A percentile compares a stretch with the other conserved stretches of the same genome.
Evolutionary conservation across 1,140 invertebrate species (phyloP).

Genomic region (Aphaenogaster rudis): DNA sequence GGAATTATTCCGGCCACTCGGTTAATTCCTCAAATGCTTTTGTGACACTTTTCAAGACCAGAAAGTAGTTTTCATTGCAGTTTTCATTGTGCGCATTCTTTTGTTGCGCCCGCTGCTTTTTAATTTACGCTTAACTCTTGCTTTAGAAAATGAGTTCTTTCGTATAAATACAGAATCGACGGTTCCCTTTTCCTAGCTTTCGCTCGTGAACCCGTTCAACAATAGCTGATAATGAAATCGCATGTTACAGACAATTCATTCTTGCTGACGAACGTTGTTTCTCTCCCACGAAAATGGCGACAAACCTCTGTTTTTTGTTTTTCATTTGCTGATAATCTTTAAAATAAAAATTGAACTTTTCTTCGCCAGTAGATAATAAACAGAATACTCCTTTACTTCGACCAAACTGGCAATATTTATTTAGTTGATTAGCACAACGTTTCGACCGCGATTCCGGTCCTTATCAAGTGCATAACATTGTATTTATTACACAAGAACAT

Average conservation of each 20-base stretch:
- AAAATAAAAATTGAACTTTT: too few relatives aligned
- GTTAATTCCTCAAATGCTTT: slow-evolving; percentile 57
- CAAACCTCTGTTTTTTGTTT: not conserved
- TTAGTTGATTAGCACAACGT: too few relatives aligned
- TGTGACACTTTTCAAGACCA: slow-evolving; percentile 25
- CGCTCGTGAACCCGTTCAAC: not conserved
- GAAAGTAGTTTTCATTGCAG: slow-evolving; percentile 20
- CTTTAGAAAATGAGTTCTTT: slow-evolving; percentile 22
- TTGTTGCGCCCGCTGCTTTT: not conserved
- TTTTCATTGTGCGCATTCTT: slow-evolving; percentile 27
- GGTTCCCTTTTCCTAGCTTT: not conserved
- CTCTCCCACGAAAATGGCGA: not conserved
- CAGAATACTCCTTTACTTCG: too few relatives aligned
- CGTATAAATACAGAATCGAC: slow-evolving; percentile 14
- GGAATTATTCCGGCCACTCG: slow-evolving; percentile 44
- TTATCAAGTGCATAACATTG: too few relatives aligned
- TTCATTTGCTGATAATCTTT: not conserved
- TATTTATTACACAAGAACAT: too few relatives aligned
- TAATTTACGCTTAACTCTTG: slow-evolving; percentile 39
- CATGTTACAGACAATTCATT: slow-evolving; percentile 14
- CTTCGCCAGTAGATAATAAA: too few relatives aligned
- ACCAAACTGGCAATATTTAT: too few relatives aligned
- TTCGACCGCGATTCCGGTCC: too few relatives aligned
- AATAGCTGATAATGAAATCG: slow-evolving; percentile 51
- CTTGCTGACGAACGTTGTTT: not conserved